Percentiles rank a stretch among this genome's conserved stretches.
These are phyloP conservation scores for Ametastegia equiseti DNA, from an alignment of 2,888 invertebrate genomes.

Conservation along the genomic window DNA sequence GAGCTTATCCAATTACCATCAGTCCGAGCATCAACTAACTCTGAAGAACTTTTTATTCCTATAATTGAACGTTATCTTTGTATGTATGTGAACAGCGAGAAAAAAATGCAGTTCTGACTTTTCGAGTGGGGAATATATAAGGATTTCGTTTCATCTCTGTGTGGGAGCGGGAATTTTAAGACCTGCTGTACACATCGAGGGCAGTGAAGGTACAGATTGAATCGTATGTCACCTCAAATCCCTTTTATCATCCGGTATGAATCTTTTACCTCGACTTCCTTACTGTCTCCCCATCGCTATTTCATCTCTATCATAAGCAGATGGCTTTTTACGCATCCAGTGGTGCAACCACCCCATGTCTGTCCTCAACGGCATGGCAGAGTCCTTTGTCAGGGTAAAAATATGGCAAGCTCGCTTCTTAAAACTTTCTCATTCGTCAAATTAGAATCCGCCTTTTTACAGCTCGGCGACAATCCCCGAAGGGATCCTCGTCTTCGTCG, in stretches of 20 bases:
- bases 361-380: constrained; percentile 32
- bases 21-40: constrained; percentile 32
- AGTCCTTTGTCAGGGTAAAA: constrained; percentile 52
- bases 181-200: neutral
- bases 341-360: constrained; percentile 38
- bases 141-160: neutral
- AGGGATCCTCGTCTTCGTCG: constrained; percentile 57
- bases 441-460: constrained; percentile 68
- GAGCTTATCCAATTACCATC: constrained; percentile 38
- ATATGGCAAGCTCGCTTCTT: constrained; percentile 47
- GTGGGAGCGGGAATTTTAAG: neutral
- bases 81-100: neutral
- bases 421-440: constrained; percentile 72
- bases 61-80: neutral
- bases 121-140: neutral
- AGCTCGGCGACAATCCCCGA: constrained; percentile 62
- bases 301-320: constrained; percentile 47
- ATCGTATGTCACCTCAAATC: constrained; percentile 44
- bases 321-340: constrained; percentile 41
- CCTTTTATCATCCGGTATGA: constrained; percentile 46
- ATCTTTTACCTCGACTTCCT: constrained; percentile 46
- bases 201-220: neutral
- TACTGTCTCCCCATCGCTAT: constrained; percentile 47
- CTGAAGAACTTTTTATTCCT: neutral
- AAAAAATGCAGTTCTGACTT: neutral